phyloP scores from a whole-genome alignment of 2,888 invertebrate genomes.

The Arenicola marina region DNA sequence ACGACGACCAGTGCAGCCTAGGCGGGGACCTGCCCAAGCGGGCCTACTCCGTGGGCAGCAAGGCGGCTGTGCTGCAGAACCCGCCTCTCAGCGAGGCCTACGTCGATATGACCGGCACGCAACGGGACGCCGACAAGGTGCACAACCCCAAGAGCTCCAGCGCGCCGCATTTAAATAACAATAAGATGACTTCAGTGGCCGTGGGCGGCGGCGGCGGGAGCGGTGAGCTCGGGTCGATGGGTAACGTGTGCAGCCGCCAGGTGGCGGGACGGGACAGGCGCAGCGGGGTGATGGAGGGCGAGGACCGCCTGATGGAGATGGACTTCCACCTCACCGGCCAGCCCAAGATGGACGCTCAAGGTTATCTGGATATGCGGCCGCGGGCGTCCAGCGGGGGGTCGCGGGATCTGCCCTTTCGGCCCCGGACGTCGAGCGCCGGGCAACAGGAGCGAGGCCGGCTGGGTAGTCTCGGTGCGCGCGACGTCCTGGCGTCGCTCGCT shows the following conservation, averaged over 20 bases:
- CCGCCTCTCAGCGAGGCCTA: conserved; percentile 33
- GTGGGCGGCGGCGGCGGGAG: too few species aligned
- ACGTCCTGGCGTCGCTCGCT: too few species aligned
- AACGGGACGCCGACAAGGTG: conserved; percentile 42
- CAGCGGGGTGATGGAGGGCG: conserved; percentile 41
- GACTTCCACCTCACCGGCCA: conserved; percentile 45
- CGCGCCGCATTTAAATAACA: conserved; percentile 68
- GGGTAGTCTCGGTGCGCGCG: conserved; percentile 5
- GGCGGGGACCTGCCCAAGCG: conserved; percentile 68
- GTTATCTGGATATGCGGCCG: conserved; percentile 7
- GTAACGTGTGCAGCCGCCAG: neutral
- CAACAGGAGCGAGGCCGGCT: neutral
- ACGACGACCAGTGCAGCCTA: too few species aligned
- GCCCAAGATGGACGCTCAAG: conserved; percentile 2
- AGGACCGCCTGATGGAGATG: conserved; percentile 57
- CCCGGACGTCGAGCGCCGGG: conserved; percentile 17
- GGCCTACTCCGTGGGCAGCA: conserved; percentile 84
- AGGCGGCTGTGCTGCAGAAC: conserved; percentile 63
- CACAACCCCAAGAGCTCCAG: conserved; percentile 69
- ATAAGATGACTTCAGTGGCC: conserved; percentile 22
- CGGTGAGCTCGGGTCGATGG: too few species aligned
- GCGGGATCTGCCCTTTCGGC: conserved; percentile 8
- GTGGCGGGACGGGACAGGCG: conserved; percentile 9
- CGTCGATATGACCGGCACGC: conserved; percentile 41
- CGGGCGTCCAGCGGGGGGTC: conserved; percentile 16